Evolutionary conservation across 2,888 invertebrate genomes (phyloP).

Genomic region (Acleris holmiana): DNA sequence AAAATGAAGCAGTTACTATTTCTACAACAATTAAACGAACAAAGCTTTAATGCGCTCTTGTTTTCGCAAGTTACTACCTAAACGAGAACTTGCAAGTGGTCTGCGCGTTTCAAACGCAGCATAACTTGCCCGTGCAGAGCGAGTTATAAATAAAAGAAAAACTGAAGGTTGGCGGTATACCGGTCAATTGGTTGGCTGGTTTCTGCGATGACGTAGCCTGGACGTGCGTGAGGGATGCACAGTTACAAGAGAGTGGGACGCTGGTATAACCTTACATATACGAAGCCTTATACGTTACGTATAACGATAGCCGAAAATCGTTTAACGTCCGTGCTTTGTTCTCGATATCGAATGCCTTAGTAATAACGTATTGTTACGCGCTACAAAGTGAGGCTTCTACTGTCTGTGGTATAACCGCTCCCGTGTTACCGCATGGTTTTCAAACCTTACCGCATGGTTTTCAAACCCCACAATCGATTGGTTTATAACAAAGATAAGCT

Average conservation of each 20-base stretch:
- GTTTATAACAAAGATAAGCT: background rate
- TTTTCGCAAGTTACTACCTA: background rate
- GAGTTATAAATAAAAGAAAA: conserved; percentile 83
- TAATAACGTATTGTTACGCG: conserved; percentile 26
- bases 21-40: background rate
- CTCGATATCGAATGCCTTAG: conserved; percentile 47
- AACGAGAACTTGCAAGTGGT: conserved; percentile 19
- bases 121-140: conserved; percentile 79
- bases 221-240: conserved; percentile 57
- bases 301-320: conserved; percentile 78
- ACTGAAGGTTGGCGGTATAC: conserved; percentile 84
- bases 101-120: conserved; percentile 58
- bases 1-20: no score
- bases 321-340: conserved; percentile 77
- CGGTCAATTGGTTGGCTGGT: conserved; percentile 84
- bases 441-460: conserved; percentile 3
- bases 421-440: background rate
- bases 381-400: conserved; percentile 19
- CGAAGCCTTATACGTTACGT: conserved; percentile 77
- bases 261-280: conserved; percentile 63
- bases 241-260: conserved; percentile 53
- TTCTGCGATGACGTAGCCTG: conserved; percentile 79
- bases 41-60: background rate
- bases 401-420: conserved; percentile 18
- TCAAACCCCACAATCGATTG: background rate